Percentiles rank a stretch among this genome's conserved stretches.
Conservation (phyloP, 2,113 vertebrate genomes). For the Daphoenositta chrysoptera region DNA sequence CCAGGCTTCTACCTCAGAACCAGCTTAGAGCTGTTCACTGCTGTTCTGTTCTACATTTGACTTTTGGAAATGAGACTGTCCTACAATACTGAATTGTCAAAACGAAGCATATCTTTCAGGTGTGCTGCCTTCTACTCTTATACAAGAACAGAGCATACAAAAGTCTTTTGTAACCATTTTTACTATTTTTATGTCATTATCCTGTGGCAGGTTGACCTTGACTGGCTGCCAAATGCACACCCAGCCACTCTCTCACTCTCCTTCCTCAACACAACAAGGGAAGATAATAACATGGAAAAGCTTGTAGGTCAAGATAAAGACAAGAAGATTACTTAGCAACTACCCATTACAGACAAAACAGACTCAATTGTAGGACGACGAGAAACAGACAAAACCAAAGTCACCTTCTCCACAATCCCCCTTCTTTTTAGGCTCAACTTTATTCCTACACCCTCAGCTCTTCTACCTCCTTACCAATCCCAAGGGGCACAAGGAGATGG, state of each 20-base stretch:
- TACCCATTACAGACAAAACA: not conserved
- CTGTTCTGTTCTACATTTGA: not conserved
- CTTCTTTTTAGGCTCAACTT: not conserved
- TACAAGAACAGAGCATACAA: not conserved
- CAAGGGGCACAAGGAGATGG: rapidly evolving
- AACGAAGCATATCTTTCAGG: not conserved
- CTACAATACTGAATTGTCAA: not conserved
- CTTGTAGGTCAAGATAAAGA: not conserved
- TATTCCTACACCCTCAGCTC: not conserved
- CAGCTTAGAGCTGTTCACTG: not conserved
- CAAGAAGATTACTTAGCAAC: not conserved
- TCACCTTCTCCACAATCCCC: not conserved
- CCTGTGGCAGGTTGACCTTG: not conserved
- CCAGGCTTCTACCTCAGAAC: not conserved
- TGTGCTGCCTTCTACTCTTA: not conserved
- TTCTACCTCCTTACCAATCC: not conserved
- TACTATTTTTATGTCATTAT: not conserved
- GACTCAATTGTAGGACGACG: not conserved
- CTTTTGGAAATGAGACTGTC: not conserved
- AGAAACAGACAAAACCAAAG: not conserved
- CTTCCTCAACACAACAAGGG: not conserved
- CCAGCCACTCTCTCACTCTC: not conserved
- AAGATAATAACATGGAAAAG: not conserved
- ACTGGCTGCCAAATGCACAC: not conserved
- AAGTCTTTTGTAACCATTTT: not conserved